Conservation (phyloP, 2,113 vertebrate species). For the Caloenas nicobarica region DNA sequence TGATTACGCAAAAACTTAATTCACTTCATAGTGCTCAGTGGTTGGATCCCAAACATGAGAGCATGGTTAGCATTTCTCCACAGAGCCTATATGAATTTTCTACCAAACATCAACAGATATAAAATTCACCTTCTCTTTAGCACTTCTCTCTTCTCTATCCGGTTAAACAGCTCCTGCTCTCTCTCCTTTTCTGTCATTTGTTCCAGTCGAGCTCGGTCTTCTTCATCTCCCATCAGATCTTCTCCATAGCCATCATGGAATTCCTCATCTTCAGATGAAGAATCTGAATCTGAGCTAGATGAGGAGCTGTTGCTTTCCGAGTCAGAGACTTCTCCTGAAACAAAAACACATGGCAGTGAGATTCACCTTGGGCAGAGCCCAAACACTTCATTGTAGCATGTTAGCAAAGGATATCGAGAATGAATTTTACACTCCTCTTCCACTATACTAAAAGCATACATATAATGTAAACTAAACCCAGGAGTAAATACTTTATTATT, state of each 20-base stretch:
- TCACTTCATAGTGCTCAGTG: not conserved
- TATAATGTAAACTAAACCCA: not conserved
- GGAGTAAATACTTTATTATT: not conserved
- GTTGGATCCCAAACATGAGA: not conserved
- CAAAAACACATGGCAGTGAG: not conserved
- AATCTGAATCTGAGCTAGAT: slow-evolving; percentile 95
- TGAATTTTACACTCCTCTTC: not conserved
- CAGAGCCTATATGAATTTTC: not conserved
- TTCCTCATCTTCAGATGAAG: slow-evolving; percentile 95
- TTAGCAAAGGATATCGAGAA: not conserved
- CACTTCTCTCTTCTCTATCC: slow-evolving; percentile 98
- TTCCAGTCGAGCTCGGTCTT: slow-evolving; percentile 93
- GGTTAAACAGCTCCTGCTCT: slow-evolving; percentile 96
- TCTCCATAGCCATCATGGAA: slow-evolving; percentile 97
- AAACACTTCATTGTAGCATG: not conserved
- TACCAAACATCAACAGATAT: not conserved
- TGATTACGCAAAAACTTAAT: not conserved
- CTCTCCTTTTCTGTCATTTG: slow-evolving; percentile 99
- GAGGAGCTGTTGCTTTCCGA: slow-evolving; percentile 97
- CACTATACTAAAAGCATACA: not conserved
- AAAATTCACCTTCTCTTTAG: slow-evolving; percentile 91
- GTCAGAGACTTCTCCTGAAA: slow-evolving; percentile 95
- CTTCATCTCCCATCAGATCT: slow-evolving; percentile 97
- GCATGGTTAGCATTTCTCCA: not conserved
- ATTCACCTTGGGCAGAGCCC: not conserved